Evolutionary conservation across 2,888 invertebrate species (phyloP).

Genomic region (Phytoseiulus persimilis): DNA sequence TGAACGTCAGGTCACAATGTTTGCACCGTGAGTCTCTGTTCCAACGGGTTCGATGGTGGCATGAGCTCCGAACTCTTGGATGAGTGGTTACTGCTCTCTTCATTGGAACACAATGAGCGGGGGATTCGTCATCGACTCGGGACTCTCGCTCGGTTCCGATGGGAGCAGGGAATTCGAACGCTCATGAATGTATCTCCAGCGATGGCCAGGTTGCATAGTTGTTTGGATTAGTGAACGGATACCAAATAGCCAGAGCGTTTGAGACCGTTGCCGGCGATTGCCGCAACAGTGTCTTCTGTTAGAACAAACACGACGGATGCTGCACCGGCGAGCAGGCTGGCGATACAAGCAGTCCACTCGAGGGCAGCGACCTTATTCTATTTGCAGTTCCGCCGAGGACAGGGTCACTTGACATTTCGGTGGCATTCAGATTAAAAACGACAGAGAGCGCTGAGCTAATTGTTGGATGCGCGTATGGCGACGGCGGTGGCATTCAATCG

Average conservation of each 20-base stretch:
- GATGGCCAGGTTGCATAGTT: too few species aligned
- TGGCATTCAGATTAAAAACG: background rate
- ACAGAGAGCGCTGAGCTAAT: background rate
- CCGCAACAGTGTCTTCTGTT: background rate
- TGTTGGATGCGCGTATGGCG: background rate
- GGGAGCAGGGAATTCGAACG: too few species aligned
- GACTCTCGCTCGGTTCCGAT: too few species aligned
- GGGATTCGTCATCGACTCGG: too few species aligned
- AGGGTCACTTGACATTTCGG: slow-evolving; percentile 5
- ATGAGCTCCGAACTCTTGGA: background rate
- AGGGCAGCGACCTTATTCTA: background rate
- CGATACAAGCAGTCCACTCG: background rate
- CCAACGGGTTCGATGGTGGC: background rate
- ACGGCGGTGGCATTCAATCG: background rate
- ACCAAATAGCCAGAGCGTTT: too few species aligned
- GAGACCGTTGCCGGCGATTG: too few species aligned
- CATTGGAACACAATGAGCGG: too few species aligned
- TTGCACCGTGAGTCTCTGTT: background rate
- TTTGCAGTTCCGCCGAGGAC: background rate
- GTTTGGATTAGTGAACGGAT: too few species aligned
- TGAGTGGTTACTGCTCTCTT: too few species aligned
- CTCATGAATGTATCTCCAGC: too few species aligned
- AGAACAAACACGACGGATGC: background rate
- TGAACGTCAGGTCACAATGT: background rate
- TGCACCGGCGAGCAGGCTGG: background rate